Evolutionary conservation across 2,113 vertebrate genomes (phyloP).

Genomic region (Tautogolabrus adspersus): DNA sequence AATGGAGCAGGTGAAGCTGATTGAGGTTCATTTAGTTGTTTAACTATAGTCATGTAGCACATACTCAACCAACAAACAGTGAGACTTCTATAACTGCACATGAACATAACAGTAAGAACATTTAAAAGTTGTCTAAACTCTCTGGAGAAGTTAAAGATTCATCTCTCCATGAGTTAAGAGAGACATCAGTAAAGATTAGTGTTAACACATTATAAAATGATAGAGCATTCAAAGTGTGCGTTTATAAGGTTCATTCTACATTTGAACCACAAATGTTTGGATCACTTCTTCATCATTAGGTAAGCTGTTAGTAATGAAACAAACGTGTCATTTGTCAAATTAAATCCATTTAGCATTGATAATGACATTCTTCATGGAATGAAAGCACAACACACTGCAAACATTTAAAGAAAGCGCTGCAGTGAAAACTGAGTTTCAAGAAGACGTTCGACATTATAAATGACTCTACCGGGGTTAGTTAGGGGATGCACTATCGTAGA

Average conservation of each 20-base stretch:
- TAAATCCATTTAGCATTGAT: too few species aligned
- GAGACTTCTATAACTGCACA: not conserved
- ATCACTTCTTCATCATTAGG: not conserved
- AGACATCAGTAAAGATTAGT: not conserved
- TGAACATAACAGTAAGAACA: not conserved
- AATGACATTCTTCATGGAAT: not conserved
- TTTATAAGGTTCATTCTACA: not conserved
- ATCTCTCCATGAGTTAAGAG: not conserved
- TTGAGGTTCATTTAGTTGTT: not conserved
- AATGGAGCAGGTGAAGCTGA: slow-evolving; percentile 10
- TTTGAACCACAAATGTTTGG: not conserved
- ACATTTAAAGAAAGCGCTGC: not conserved
- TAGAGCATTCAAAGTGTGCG: not conserved
- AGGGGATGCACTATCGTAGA: not conserved
- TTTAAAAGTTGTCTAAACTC: not conserved
- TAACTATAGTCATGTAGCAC: too few species aligned
- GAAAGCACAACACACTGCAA: not conserved
- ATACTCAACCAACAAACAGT: not conserved
- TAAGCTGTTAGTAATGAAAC: not conserved
- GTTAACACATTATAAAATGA: too few species aligned
- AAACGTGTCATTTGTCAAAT: too few species aligned
- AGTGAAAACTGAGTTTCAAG: not conserved
- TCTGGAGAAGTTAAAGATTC: not conserved
- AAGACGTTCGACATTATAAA: not conserved
- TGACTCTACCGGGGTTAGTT: slow-evolving; percentile 10